Percentiles rank a stretch among this genome's conserved stretches.
Conservation (phyloP, 2,888 invertebrate genomes). For the Perizoma flavofasciatum region DNA sequence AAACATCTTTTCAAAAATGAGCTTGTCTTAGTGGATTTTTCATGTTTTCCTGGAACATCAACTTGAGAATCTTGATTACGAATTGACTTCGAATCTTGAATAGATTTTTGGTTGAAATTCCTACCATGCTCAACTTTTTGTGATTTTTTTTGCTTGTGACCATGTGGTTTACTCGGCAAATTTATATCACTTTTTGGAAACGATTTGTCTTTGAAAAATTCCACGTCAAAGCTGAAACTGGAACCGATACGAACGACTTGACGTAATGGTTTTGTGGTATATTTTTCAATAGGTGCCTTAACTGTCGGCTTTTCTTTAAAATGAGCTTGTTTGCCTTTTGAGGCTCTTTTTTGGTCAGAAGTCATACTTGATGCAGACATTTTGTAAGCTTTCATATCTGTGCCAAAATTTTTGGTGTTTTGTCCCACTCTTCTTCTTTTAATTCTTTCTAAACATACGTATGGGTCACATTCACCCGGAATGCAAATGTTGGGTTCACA, state of each 20-base stretch:
- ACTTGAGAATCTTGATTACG: constrained; percentile 16
- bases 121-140: constrained; percentile 18
- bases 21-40: constrained; percentile 27
- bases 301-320: constrained; percentile 5
- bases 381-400: constrained; percentile 10
- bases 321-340: constrained; percentile 8
- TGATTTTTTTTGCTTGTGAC: constrained; percentile 6
- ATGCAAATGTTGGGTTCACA: constrained; percentile 23
- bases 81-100: constrained; percentile 12
- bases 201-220: constrained; percentile 46
- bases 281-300: constrained; percentile 10
- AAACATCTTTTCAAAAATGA: constrained; percentile 48
- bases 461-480: constrained; percentile 24
- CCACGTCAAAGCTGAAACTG: constrained; percentile 46
- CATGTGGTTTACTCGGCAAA: constrained; percentile 3
- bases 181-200: constrained; percentile 2
- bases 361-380: constrained; percentile 20
- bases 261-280: constrained; percentile 14
- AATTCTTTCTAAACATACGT: constrained; percentile 18
- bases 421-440: constrained; percentile 12
- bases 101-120: constrained; percentile 27
- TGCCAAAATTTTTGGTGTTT: constrained; percentile 16
- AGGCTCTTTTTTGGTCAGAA: constrained; percentile 5
- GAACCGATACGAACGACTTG: constrained; percentile 47
- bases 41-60: constrained; percentile 21